Evolutionary conservation across 2,888 invertebrate species (phyloP), one percentile per base, ranked within the genome.

Genomic region (Diarsia dahlii): DNA sequence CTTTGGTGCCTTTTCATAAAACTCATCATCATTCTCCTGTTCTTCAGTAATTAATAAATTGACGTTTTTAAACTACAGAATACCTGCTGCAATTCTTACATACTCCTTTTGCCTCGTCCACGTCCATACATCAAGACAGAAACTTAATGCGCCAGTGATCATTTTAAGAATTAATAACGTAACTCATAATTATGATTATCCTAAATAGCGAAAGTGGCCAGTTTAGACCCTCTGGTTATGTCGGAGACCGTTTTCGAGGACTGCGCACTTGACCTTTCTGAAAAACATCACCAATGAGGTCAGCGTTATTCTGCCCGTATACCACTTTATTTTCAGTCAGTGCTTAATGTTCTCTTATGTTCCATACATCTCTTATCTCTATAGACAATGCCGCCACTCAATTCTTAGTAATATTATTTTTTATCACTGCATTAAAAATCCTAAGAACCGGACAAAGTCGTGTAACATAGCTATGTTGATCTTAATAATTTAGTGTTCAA

Each of bases 401-500:
- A 12, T 54, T 54, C n/a, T 12, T n/a, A n/a, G 5, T n/a, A 10
- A 54, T 54, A n/a, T 18, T 54, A n/a, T n/a, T 10, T 54, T 48
- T 56, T 34, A 54, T 39, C 0, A 71, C n/a, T 13, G 3, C n/a
- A 65, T 20, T 28, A 50, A 58, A 67, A 62, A n/a, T 28, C 23
- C 28, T 28, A n/a, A 8, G 1, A n/a, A 54, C 15, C 28, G 9
- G 6, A 46, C 71, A 46, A 62, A 80, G 18, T 56, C 66, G 18
- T 48, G 62, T 50, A 50, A 34, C 54, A 56, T 15, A 69, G 28
- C 39, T 62, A 69, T 28, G 28, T 28, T 28, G 70, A 12, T 54
- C 54, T 74, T 74, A 45, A 79, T 78, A 82, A 87, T 87, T 87
- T 87, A 85, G 78, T 71, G 71, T 76, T 62, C 65, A 39, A 45